phyloP scores from a whole-genome alignment of 2,888 invertebrate genomes.

The Keiferia lycopersicella region DNA sequence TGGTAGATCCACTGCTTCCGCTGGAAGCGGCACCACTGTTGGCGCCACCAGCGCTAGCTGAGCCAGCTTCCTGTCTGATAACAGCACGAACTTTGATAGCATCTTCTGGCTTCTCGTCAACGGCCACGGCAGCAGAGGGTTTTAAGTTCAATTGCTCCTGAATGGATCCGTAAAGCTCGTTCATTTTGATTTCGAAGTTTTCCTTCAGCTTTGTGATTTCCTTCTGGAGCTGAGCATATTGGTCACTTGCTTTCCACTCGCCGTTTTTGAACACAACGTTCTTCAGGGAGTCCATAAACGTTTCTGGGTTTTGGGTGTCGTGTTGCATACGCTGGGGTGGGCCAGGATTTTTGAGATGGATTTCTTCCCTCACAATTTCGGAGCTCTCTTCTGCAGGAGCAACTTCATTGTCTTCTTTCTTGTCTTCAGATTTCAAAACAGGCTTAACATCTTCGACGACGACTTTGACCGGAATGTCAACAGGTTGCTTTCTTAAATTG shows the following conservation, averaged over 20 bases:
- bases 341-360: conserved; percentile 65
- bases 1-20: neutral
- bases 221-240: conserved; percentile 34
- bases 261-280: conserved; percentile 33
- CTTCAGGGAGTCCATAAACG: conserved; percentile 49
- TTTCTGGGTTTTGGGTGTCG: conserved; percentile 67
- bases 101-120: conserved; percentile 4
- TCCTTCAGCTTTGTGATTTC: conserved; percentile 15
- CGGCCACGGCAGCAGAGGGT: neutral
- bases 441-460: conserved; percentile 51
- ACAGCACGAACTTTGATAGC: conserved; percentile 4
- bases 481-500: conserved; percentile 48
- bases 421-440: conserved; percentile 41
- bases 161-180: neutral
- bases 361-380: conserved; percentile 52
- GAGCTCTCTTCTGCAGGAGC: conserved; percentile 40
- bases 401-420: conserved; percentile 45
- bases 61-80: conserved; percentile 1
- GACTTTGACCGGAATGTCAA: conserved; percentile 62
- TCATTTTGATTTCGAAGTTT: conserved; percentile 5
- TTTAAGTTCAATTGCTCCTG: neutral
- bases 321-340: conserved; percentile 69
- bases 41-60: neutral
- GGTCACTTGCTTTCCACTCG: conserved; percentile 1
- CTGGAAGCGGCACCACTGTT: neutral